Conservation (phyloP, 1,140 invertebrate species). For the Oryctes rhinoceros region DNA sequence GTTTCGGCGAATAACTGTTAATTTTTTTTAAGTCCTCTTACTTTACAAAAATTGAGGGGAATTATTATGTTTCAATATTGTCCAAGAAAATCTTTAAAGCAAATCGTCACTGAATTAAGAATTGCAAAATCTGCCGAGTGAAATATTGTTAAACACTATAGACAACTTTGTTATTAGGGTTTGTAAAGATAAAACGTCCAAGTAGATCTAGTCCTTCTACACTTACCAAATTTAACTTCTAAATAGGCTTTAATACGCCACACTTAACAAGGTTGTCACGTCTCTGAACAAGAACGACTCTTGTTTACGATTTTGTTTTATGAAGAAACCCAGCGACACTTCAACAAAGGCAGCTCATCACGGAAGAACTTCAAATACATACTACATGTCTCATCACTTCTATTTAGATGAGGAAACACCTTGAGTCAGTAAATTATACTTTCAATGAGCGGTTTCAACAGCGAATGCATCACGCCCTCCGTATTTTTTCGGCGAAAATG, state of each 20-base stretch:
- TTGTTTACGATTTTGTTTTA: conserved; percentile 12
- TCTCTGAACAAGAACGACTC: not conserved
- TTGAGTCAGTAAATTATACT: not conserved
- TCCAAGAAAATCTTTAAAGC: too few relatives aligned
- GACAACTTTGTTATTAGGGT: too few relatives aligned
- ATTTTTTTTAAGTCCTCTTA: too few relatives aligned
- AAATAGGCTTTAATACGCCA: not conserved
- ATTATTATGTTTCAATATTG: too few relatives aligned
- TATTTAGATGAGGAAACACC: too few relatives aligned
- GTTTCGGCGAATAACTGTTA: too few relatives aligned
- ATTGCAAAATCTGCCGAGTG: too few relatives aligned
- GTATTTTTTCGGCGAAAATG: not conserved
- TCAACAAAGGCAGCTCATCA: not conserved
- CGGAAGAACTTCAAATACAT: not conserved
- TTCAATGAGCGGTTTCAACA: not conserved
- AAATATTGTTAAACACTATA: too few relatives aligned
- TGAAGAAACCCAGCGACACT: conserved; percentile 6
- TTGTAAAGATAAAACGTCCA: too few relatives aligned
- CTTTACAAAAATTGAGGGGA: too few relatives aligned
- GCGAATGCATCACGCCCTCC: not conserved
- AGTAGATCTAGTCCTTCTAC: not conserved
- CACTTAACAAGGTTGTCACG: conserved; percentile 34
- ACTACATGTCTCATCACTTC: too few relatives aligned
- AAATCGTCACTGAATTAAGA: too few relatives aligned
- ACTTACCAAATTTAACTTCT: conserved; percentile 30